Base-by-base conservation (phyloP, 2,797 vertebrate species). In the Coilia nasus region DNA sequence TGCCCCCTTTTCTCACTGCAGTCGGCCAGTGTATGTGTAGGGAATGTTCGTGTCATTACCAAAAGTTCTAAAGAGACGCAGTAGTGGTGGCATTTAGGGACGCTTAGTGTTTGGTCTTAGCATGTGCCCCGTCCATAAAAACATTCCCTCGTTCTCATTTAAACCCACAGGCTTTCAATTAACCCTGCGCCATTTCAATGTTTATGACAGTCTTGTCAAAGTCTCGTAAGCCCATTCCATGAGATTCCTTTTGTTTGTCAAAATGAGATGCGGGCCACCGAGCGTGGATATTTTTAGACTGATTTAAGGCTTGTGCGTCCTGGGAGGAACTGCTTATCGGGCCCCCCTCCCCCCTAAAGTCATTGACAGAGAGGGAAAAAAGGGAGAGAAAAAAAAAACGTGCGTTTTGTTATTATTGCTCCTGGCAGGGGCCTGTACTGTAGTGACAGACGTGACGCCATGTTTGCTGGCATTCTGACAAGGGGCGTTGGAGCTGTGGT, bases 311-410 rank as follows among this genome's bases (percentile, higher is more conserved):
- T 57, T 85, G 56, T 47, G 46, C 44, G 84, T 89, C 88, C 90
- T 88, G 86, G 85, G 71, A 78, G 89, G 88, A 89, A 88, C 86
- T 88, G 85, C 85, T 87, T 85, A 87, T 89, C 87, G 0, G 80
- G 81, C 47, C 15, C 56, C 44, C 28, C 56, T 35, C 28, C 50
- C 50, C 50, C 50, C 50, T 54, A 54, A 54, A 84, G 47, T 23
- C 85, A 83, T 83, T 80, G 83, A 85, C 71, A 78, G 31, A 19
- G 35, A 78, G 35, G 71, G 60, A 78, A 81, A 85, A 84, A 86
- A 54, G 50, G 60, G 41, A 47, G 28, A 84, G 62, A 67, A 88
- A 31, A 67, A 67, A 31, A 31, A 12, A 31, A 21, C 6, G 31
- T 19, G 15, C 41, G 7, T 46, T 83, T 86, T 75, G 47, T 87